Evolutionary conservation across 2,888 invertebrate genomes (phyloP), one percentile per base, ranked within the genome.

Genomic region (Apotomis capreana): DNA sequence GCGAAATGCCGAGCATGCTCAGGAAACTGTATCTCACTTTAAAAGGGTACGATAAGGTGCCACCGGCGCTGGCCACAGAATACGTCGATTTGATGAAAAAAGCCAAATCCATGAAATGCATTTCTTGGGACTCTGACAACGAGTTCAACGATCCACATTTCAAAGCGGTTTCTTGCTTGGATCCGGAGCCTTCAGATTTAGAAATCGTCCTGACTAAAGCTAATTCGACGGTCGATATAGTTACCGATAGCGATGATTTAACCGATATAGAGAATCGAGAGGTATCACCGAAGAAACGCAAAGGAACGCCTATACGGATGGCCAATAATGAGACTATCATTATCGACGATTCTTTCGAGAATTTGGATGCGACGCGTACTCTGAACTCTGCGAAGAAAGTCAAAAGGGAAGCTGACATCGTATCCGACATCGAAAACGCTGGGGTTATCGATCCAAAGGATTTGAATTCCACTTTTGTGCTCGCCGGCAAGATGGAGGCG

Each of bases 71-170:
- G 78, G 94, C 92, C 0, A 83, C 87, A 0, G 94, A 95, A 74
- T 96, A 95, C 76, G 84, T 95, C 40, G 94, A 94, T 6, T 80
- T 96, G 0, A 91, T 95, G 77, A 94, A 94, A 75, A 92, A 94
- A 74, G 90, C 94, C 0, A 95, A 95, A 78, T 94, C 94, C 0
- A 91, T 94, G 0, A 94, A 94, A 79, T 91, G 91, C 44, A 95
- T 96, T 12, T 93, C 94, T 10, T 96, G 95, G 0, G 95, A 95
- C 76, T 85, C 86, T 54, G 89, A 90, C 10, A 64, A 74, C 0
- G 87, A 88, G 51, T 79, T 70, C 2, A 89, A 89, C 54, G 74
- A 85, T 0, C 70, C 80, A 3, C 82, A 87, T 36, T 89, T 91
- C 78, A 87, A 87, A 77, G 90, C 86, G 74, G 83, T 92, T 36